Conservation (phyloP, 2,113 vertebrate genomes). For the Bothrops jararaca region DNA sequence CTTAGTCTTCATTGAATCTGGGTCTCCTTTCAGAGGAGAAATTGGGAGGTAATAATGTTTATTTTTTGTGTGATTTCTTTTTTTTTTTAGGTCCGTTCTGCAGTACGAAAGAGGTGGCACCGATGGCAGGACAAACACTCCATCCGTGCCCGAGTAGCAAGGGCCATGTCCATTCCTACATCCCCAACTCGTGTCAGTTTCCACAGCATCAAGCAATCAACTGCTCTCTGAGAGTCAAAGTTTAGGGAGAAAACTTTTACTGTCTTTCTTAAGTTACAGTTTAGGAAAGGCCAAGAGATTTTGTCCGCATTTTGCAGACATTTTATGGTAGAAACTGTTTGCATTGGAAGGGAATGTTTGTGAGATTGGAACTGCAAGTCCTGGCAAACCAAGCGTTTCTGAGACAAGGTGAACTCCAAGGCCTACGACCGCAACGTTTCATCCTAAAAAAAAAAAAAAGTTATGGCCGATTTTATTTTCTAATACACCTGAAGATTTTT, state of each 20-base stretch:
- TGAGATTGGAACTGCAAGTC: neutral
- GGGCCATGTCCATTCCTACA: slow-evolving; percentile 96
- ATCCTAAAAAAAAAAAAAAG: neutral
- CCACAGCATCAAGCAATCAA: slow-evolving; percentile 96
- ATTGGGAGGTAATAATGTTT: accelerated
- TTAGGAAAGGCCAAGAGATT: neutral
- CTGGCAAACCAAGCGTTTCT: neutral
- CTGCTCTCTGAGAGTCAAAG: slow-evolving; percentile 52
- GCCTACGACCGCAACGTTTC: neutral
- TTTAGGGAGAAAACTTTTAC: neutral
- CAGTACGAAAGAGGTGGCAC: slow-evolving; percentile 88
- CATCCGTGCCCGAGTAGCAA: slow-evolving; percentile 82
- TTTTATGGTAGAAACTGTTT: neutral
- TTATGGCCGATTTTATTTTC: neutral
- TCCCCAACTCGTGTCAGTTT: slow-evolving; percentile 94
- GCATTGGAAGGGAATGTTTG: neutral
- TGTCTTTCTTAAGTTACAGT: neutral
- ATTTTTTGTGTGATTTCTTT: neutral
- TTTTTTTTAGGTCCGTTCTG: slow-evolving; percentile 83
- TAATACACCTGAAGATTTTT: neutral
- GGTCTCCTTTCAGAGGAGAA: neutral
- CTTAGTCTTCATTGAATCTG: neutral
- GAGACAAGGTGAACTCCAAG: neutral
- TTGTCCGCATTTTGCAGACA: neutral
- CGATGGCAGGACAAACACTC: slow-evolving; percentile 96